Percentiles rank a stretch among this genome's conserved stretches.
Conservation (phyloP, 37 sponge, comb jelly and placozoan genomes). For the Oopsacas minuta region DNA sequence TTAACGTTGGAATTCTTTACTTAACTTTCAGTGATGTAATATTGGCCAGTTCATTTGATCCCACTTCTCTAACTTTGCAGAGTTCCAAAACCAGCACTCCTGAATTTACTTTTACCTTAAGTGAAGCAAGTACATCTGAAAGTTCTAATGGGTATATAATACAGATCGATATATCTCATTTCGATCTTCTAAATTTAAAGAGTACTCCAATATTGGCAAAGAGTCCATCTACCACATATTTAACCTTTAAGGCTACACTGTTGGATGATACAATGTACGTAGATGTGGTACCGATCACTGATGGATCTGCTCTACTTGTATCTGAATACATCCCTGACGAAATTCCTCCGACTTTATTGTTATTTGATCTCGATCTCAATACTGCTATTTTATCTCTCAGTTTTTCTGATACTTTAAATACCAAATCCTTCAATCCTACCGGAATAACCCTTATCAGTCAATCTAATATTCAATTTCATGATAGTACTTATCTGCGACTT, state of each 20-base stretch:
- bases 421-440: slow-evolving; percentile 41
- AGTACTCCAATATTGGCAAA: slow-evolving; percentile 53
- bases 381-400: slow-evolving; percentile 36
- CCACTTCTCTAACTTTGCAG: slow-evolving; percentile 69
- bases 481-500: slow-evolving; percentile 23
- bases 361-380: slow-evolving; percentile 61
- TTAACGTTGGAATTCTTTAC: slow-evolving; percentile 40
- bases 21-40: slow-evolving; percentile 85
- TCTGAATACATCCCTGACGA: slow-evolving; percentile 45
- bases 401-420: slow-evolving; percentile 79
- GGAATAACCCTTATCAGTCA: slow-evolving; percentile 34
- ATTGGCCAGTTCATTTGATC: slow-evolving; percentile 36
- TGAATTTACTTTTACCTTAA: slow-evolving; percentile 44
- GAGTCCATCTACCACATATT: slow-evolving; percentile 44
- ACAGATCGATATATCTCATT: slow-evolving; percentile 44
- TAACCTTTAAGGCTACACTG: slow-evolving; percentile 58
- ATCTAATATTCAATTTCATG: slow-evolving; percentile 10
- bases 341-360: slow-evolving; percentile 41
- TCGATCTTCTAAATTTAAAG: slow-evolving; percentile 65
- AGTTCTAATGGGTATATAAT: slow-evolving; percentile 73
- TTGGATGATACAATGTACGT: slow-evolving; percentile 59
- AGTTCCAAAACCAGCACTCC: slow-evolving; percentile 24
- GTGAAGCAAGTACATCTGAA: slow-evolving; percentile 30
- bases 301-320: slow-evolving; percentile 50
- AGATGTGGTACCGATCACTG: slow-evolving; percentile 74